phyloP scores from a whole-genome alignment of 2,113 vertebrate genomes.

The Pygoscelis antarcticus region DNA sequence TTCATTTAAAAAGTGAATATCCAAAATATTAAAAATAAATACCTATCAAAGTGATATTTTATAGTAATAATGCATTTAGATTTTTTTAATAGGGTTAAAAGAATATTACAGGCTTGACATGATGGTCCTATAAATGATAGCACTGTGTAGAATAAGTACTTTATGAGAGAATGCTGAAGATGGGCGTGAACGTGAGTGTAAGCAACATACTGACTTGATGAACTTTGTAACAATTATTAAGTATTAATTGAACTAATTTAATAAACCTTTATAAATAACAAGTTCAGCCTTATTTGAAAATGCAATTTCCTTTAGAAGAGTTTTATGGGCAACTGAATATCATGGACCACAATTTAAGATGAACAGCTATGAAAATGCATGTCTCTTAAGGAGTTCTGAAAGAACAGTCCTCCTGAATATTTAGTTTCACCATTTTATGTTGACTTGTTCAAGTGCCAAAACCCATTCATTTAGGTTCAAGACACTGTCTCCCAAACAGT shows the following conservation, averaged over 20 bases:
- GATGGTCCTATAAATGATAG: background rate
- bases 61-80: background rate
- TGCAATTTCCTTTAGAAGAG: background rate
- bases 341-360: background rate
- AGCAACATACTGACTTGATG: background rate
- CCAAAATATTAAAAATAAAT: background rate
- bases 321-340: background rate
- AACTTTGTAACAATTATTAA: background rate
- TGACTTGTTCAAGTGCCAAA: slow-evolving; percentile 1
- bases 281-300: background rate
- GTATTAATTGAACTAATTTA: background rate
- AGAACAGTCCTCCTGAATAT: background rate
- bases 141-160: background rate
- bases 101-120: background rate
- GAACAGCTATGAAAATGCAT: background rate
- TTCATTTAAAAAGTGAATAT: background rate
- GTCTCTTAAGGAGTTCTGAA: background rate
- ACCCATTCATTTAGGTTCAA: background rate
- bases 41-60: background rate
- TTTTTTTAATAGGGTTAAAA: background rate
- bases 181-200: background rate
- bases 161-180: background rate
- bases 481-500: background rate
- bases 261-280: background rate
- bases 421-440: background rate